Evolutionary conservation across 1,140 invertebrate species (phyloP).

Genomic region (Chionoecetes opilio): DNA sequence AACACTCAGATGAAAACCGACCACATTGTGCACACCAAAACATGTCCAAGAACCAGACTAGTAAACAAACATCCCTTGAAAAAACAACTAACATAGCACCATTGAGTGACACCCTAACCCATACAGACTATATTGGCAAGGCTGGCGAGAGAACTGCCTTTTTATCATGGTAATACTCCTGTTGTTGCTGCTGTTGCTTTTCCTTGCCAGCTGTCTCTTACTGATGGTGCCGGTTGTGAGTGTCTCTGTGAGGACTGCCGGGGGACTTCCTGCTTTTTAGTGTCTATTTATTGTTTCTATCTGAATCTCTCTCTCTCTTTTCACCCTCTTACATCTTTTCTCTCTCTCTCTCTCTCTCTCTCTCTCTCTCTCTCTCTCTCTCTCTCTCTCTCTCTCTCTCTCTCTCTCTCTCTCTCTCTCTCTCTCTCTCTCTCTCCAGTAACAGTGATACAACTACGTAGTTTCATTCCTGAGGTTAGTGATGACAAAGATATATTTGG

Average conservation of each 20-base stretch:
- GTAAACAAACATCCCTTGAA: neutral
- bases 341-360: constrained; percentile 27
- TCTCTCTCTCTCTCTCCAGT: neutral
- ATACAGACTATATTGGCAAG: neutral
- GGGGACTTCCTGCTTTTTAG: constrained; percentile 44
- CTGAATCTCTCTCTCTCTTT: neutral
- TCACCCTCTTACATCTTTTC: neutral
- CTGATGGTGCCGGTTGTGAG: constrained; percentile 56
- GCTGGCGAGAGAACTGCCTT: neutral
- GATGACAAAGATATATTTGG: too few species aligned
- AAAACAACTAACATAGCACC: neutral
- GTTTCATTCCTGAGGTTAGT: too few species aligned
- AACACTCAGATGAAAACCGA: neutral
- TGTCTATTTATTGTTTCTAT: neutral
- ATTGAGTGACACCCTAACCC: neutral
- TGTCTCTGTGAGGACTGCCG: constrained; percentile 45
- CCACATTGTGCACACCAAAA: neutral
- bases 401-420: neutral
- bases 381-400: constrained; percentile 22
- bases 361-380: constrained; percentile 9
- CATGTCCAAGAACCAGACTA: neutral
- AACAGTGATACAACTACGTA: too few species aligned
- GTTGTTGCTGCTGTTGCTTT: constrained; percentile 7
- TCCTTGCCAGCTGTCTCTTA: constrained; percentile 59
- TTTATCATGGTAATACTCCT: neutral